Evolutionary conservation across 2,797 vertebrate genomes (phyloP), one percentile per base, ranked within the genome.

Genomic region (Sebastes variabilis): DNA sequence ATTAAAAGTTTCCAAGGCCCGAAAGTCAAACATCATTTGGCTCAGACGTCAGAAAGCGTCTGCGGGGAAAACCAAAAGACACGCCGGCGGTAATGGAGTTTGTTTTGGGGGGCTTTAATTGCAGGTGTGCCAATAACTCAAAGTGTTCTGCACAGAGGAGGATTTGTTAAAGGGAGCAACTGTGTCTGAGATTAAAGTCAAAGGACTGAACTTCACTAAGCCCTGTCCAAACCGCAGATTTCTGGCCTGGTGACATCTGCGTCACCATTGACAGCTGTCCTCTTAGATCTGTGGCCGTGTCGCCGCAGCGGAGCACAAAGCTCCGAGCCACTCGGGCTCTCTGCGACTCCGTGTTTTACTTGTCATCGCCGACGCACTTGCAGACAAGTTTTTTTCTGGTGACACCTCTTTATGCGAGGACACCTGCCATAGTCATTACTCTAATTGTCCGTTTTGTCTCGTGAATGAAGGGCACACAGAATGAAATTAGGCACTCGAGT

Each of bases 1-100:
- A 88, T 88, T 93, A 90, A 93, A 94, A 92, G 83, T 93, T 94
- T 95, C 87, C 79, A 78, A 89, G 87, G 89, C 86, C 88, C 86
- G 92, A 89, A 94, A 94, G 95, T 94, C 94, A 94, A 94, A 93
- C 93, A 88, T 91, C 80, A 91, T 95, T 95, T 95, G 91, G 87
- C 87, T 90, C 68, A 56, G 75, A 86, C 71, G 88, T 89, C 83
- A 77, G 87, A 91, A 87, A 84, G 59, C 58, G 46, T 89, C 82
- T 66, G 64, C 56, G 22, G 67, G 67, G 60, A 83, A 85, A 90
- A 72, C 66, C 65, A 76, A 68, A 84, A 88, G 82, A 83, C 87
- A 66, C 9, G 6, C 25, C 9, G 78, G 75, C 20, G 36, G 61
- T 93, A 88, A 93, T 90, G 29, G 89, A 85, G 82, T 94, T 93